Evolutionary conservation across 2,888 invertebrate species (phyloP).

Genomic region (Stenchaetothrips biformis): DNA sequence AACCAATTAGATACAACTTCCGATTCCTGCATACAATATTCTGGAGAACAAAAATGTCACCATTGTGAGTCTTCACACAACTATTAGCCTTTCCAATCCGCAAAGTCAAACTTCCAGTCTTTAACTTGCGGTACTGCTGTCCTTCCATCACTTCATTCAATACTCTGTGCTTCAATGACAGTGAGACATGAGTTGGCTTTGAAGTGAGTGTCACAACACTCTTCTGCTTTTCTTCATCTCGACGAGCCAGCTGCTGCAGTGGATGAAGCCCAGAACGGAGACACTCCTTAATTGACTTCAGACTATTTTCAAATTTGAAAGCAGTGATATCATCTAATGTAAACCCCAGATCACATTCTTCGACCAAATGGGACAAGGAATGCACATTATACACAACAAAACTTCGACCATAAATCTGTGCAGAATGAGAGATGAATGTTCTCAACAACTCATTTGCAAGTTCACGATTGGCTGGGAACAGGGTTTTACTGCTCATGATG

Average conservation of each 20-base stretch:
- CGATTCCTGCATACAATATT: not conserved
- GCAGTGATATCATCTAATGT: not conserved
- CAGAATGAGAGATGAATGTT: conserved; percentile 15
- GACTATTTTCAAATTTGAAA: conserved; percentile 1
- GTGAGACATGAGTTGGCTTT: not conserved
- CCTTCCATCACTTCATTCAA: not conserved
- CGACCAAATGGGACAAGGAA: not conserved
- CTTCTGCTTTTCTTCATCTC: not conserved
- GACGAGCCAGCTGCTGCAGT: not conserved
- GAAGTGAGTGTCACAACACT: not conserved
- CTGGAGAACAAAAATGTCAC: not conserved
- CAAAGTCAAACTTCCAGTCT: not conserved
- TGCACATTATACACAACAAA: conserved; percentile 20
- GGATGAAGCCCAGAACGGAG: not conserved
- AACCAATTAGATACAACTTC: not conserved
- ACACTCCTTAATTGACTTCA: not conserved
- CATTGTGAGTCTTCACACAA: not conserved
- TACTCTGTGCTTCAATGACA: not conserved
- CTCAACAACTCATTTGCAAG: not conserved
- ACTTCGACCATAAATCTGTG: not conserved
- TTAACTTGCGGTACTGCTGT: not conserved
- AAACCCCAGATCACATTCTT: not conserved
- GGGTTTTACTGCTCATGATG: conserved; percentile 26
- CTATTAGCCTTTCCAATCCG: not conserved
- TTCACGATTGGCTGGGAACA: not conserved